Conservation (phyloP, 2,797 vertebrate genomes). For the Oceanodroma leucorhoa region DNA sequence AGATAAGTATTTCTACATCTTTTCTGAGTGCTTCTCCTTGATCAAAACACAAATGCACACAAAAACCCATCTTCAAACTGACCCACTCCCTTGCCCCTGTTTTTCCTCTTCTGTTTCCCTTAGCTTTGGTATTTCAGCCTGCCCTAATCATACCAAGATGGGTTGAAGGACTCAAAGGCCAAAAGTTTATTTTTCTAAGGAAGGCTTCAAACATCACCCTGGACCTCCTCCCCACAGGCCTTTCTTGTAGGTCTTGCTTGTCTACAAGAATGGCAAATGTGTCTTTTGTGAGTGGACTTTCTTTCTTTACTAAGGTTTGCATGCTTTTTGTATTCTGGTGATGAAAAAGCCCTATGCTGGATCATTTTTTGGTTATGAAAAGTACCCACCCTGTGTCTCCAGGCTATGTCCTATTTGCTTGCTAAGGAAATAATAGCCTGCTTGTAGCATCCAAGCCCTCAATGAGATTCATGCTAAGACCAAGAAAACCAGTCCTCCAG, state of each 20-base stretch:
- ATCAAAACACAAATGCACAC: background rate
- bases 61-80: background rate
- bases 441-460: background rate
- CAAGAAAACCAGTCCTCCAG: background rate
- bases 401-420: conserved; percentile 30
- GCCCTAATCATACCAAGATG: background rate
- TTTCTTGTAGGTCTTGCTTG: background rate
- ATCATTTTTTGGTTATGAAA: conserved; percentile 17
- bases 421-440: conserved; percentile 35
- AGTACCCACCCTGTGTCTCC: background rate
- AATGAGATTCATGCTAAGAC: background rate
- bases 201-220: background rate
- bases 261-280: background rate
- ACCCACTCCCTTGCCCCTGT: background rate
- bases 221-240: background rate
- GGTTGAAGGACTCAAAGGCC: background rate
- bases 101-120: background rate
- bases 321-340: conserved; percentile 32
- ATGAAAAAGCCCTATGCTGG: conserved; percentile 21
- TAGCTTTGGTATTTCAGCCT: background rate
- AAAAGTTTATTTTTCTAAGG: background rate
- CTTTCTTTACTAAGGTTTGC: conserved; percentile 5
- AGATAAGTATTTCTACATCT: background rate
- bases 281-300: conserved; percentile 24
- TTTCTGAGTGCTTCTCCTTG: background rate